Conservation (phyloP, 2,888 invertebrate genomes). For the Polydrusus pterygomalis region DNA sequence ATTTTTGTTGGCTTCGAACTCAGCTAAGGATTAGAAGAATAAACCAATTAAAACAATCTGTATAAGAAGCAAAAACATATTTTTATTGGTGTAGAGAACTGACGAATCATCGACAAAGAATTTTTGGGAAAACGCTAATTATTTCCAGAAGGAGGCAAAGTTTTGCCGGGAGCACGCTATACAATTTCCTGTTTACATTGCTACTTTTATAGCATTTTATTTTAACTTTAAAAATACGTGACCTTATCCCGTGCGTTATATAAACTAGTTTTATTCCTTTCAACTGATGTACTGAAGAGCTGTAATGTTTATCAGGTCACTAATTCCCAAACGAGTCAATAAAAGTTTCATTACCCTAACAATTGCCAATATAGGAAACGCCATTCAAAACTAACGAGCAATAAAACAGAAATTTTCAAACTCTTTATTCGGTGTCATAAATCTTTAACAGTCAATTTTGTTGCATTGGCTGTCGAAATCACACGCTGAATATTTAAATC, state of each 20-base stretch:
- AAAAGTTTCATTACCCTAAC: constrained; percentile 23
- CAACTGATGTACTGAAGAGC: neutral
- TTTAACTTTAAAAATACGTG: no score
- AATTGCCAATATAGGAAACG: constrained; percentile 29
- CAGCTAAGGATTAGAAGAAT: no score
- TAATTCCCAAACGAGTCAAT: constrained; percentile 12
- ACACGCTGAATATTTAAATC: constrained; percentile 38
- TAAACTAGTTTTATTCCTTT: neutral
- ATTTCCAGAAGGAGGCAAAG: no score
- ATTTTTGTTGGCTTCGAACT: no score
- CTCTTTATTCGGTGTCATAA: constrained; percentile 31
- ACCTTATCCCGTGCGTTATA: neutral
- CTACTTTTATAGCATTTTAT: no score
- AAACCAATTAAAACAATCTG: no score
- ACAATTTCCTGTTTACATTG: no score
- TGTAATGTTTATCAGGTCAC: constrained; percentile 10
- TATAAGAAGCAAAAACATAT: no score
- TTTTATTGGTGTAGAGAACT: no score
- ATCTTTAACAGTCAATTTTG: constrained; percentile 43
- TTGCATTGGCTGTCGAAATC: constrained; percentile 32
- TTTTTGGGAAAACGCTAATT: no score
- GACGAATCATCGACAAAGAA: no score
- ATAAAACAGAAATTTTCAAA: constrained; percentile 36
- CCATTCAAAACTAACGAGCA: constrained; percentile 22
- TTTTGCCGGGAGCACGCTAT: no score